These are phyloP conservation scores for Marmota flaviventris DNA, from an alignment of 2,113 vertebrate genomes.

Conservation along the genomic window DNA sequence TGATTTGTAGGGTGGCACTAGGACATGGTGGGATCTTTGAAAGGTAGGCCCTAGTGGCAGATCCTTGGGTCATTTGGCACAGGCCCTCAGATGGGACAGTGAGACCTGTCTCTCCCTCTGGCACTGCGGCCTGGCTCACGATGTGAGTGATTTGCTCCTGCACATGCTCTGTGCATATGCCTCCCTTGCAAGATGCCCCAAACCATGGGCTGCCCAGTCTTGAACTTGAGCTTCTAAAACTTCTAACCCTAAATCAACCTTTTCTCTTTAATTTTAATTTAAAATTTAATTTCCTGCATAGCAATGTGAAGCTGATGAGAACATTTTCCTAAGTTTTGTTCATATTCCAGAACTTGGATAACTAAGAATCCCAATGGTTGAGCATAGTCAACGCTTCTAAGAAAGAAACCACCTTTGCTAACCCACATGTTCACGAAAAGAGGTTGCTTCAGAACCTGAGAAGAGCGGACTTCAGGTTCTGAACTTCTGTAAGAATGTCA, in stretches of 20 bases:
- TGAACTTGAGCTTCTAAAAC: background rate
- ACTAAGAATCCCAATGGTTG: conserved; percentile 10
- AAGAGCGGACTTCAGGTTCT: conserved; percentile 38
- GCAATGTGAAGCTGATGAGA: background rate
- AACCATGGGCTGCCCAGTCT: background rate
- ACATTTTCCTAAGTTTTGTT: background rate
- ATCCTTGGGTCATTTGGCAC: background rate
- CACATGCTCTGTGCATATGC: too few relatives aligned
- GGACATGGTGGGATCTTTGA: background rate
- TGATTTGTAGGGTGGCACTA: background rate
- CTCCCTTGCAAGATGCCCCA: background rate
- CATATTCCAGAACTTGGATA: conserved; percentile 10
- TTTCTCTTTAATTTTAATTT: background rate
- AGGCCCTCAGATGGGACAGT: background rate
- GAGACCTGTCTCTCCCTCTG: background rate
- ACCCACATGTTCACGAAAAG: background rate
- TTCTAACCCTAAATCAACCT: background rate
- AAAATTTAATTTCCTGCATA: background rate
- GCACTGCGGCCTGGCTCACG: background rate
- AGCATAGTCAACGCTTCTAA: conserved; percentile 33
- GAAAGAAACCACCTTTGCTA: conserved; percentile 15
- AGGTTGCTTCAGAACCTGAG: background rate
- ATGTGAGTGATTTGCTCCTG: background rate
- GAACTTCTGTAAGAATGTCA: conserved; percentile 15
- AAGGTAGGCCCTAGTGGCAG: too few relatives aligned